Base-by-base conservation (phyloP, 2,888 invertebrate genomes). In the Cheilosia vernalis region DNA sequence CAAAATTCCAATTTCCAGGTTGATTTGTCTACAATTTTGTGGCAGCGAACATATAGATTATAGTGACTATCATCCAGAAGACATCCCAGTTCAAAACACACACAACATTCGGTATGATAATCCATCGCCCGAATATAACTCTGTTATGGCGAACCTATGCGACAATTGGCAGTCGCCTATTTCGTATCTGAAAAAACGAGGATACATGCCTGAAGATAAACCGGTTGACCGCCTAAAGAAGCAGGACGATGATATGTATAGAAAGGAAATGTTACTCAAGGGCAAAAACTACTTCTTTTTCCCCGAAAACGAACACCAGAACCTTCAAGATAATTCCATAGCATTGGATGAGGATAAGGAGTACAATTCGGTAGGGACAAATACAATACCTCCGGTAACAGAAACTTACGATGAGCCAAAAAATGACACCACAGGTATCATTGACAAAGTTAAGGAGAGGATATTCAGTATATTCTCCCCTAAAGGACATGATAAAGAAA, bases 391-490 rank as follows among this genome's bases (percentile, higher is more conserved):
- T 0, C 7, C 27, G 6, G 15, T 17, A 3, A 44, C 40, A 6
- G 60, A 44, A 24, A n/a, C 17, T 2, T 4, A 17, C 3, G 13
- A 70, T 72, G 17, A 53, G 19, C 10, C 42, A 7, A 40, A 73
- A 66, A 72, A 76, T 44, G 69, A 85, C 44, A 78, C 82, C 10
- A 44, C 55, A 56, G 79, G 87, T 37, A 83, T 88, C 33, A 74
- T 87, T 24, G 64, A 77, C 37, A 85, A 85, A 78, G 87, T 88
- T 47, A 78, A 77, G 74, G 79, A 88, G 74, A 87, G 87, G 67
- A 87, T 87, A 53, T 79, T 87, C 30, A 87, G 83, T 67, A 80
- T 87, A 81, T 88, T 88, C 79, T 70, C 74, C 13, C 79, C 70
- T n/a, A 69, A 69, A 37, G 51, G 15, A 17, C 24, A 61, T 21